Conservation (phyloP, 1,140 invertebrate genomes). For the Drosophila sturtevanti region DNA sequence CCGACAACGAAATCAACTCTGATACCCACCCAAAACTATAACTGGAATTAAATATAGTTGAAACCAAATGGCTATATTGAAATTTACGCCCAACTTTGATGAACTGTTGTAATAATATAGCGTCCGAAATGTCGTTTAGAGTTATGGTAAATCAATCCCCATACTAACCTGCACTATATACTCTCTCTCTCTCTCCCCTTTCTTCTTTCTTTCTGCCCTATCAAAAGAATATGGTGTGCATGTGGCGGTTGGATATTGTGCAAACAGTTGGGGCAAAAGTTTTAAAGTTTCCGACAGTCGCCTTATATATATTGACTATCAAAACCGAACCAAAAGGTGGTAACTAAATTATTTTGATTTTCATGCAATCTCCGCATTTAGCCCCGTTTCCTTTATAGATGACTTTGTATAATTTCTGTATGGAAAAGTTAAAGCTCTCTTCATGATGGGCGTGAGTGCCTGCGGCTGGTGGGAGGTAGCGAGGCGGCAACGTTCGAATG, state of each 20-base stretch:
- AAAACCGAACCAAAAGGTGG: constrained; percentile 40
- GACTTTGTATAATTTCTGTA: constrained; percentile 53
- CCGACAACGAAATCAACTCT: background rate
- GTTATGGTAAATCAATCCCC: constrained; percentile 51
- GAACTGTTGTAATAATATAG: constrained; percentile 78
- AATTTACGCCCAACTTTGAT: constrained; percentile 57
- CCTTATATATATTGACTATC: constrained; percentile 7
- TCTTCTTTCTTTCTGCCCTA: constrained; percentile 20
- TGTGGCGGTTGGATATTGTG: constrained; percentile 53
- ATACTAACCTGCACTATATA: background rate
- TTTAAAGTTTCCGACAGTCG: constrained; percentile 73
- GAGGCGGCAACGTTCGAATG: constrained; percentile 33
- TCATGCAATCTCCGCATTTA: constrained; percentile 1
- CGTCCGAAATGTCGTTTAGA: constrained; percentile 71
- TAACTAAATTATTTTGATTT: constrained; percentile 77
- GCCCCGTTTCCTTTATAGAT: constrained; percentile 10
- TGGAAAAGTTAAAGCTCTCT: constrained; percentile 49
- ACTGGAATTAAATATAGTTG: constrained; percentile 1
- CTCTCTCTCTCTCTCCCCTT: constrained; percentile 18
- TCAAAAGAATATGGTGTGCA: constrained; percentile 8
- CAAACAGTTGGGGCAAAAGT: constrained; percentile 75
- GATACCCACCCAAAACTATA: background rate
- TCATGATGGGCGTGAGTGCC: constrained; percentile 39
- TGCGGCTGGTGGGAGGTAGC: background rate
- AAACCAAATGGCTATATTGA: background rate